phyloP scores from a whole-genome alignment of 2,113 vertebrate genomes.

The Tonatia bakeri region DNA sequence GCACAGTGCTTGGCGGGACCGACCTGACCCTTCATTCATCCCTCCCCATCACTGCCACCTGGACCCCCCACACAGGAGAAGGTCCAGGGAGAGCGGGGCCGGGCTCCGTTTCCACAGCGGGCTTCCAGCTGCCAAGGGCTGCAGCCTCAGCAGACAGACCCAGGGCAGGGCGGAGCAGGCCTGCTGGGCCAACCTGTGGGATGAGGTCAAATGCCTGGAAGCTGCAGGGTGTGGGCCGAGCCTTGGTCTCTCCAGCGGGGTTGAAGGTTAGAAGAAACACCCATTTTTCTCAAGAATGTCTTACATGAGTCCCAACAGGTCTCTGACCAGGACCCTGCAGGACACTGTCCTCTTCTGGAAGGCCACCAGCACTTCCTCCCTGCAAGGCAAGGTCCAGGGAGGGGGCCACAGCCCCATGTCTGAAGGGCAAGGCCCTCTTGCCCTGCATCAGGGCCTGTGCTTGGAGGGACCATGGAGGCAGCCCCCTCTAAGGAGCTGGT shows the following conservation, averaged over 20 bases:
- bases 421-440: neutral
- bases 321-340: neutral
- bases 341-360: neutral
- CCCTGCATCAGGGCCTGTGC: neutral
- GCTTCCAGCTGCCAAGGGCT: neutral
- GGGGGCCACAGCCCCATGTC: neutral
- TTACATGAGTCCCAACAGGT: neutral
- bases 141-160: neutral
- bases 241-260: neutral
- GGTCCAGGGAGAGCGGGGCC: neutral
- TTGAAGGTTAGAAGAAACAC: neutral
- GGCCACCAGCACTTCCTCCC: too few relatives aligned
- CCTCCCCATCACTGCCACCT: too few relatives aligned
- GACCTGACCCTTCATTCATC: fast-evolving
- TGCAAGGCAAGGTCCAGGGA: neutral
- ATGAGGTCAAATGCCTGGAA: neutral
- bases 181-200: neutral
- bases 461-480: neutral
- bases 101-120: neutral
- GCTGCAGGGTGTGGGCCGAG: fast-evolving
- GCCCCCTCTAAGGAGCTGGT: neutral
- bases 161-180: neutral
- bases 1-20: neutral
- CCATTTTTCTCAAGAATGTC: neutral
- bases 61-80: neutral